Evolutionary conservation across 2,888 invertebrate genomes (phyloP).

Genomic region (Plebejus anna): DNA sequence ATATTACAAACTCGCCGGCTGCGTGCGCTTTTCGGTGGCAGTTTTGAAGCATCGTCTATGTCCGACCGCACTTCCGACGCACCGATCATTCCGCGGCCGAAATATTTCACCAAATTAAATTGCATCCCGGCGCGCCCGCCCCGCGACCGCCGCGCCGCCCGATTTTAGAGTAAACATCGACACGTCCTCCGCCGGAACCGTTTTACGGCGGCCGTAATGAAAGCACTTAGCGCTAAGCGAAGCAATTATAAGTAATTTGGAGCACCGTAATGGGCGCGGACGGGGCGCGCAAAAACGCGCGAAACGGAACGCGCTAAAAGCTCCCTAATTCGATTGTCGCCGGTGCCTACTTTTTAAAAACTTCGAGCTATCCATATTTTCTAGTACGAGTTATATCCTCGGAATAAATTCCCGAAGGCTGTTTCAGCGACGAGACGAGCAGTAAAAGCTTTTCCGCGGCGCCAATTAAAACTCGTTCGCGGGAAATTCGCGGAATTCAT

Average conservation of each 20-base stretch:
- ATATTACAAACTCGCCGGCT: conserved; percentile 73
- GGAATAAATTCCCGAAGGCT: conserved; percentile 43
- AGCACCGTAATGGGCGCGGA: conserved; percentile 74
- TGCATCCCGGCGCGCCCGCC: conserved; percentile 38
- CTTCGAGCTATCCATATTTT: conserved; percentile 47
- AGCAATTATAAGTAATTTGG: conserved; percentile 79
- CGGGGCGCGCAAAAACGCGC: conserved; percentile 77
- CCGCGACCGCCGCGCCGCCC: conserved; percentile 51
- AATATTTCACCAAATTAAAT: conserved; percentile 36
- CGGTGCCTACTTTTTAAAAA: conserved; percentile 61
- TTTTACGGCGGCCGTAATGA: conserved; percentile 67
- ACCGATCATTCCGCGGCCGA: conserved; percentile 38
- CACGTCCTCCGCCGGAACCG: conserved; percentile 58
- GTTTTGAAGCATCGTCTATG: conserved; percentile 56
- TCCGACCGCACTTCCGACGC: conserved; percentile 43
- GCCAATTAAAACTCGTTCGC: conserved; percentile 67
- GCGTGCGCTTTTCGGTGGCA: conserved; percentile 62
- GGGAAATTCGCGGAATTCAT: conserved; percentile 65
- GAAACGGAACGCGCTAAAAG: conserved; percentile 76
- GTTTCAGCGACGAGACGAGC: conserved; percentile 49
- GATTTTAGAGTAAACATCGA: conserved; percentile 54
- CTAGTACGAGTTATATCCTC: conserved; percentile 34
- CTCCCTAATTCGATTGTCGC: conserved; percentile 76
- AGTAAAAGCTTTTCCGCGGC: conserved; percentile 55
- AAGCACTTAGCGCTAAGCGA: conserved; percentile 79